Evolutionary conservation across 2,888 invertebrate species (phyloP).

Genomic region (Drosophila anomalipes): DNA sequence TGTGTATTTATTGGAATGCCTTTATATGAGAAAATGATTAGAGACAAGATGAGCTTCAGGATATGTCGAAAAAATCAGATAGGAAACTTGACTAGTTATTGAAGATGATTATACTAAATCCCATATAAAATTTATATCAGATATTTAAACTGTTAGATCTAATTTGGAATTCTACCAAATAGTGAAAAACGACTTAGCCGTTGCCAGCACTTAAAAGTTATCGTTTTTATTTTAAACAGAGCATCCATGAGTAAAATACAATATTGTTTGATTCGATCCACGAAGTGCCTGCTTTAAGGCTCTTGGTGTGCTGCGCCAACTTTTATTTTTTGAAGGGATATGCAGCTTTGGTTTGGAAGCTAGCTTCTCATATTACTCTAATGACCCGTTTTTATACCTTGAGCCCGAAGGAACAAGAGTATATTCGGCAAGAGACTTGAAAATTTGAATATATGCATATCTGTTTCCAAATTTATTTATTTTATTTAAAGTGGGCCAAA

Average conservation of each 20-base stretch:
- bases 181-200: background rate
- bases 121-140: background rate
- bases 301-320: slow-evolving; percentile 52
- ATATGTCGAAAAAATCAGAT: background rate
- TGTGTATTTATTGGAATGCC: background rate
- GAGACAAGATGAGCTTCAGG: background rate
- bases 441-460: background rate
- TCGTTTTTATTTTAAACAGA: background rate
- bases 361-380: slow-evolving; percentile 75
- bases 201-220: background rate
- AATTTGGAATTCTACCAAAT: no score
- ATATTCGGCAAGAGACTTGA: background rate
- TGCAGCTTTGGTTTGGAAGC: slow-evolving; percentile 13
- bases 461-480: background rate
- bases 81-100: background rate
- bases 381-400: slow-evolving; percentile 74
- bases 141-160: background rate
- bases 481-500: background rate
- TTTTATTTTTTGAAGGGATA: slow-evolving; percentile 39
- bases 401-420: background rate
- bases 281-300: slow-evolving; percentile 9
- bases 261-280: background rate
- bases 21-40: background rate
- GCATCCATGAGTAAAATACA: slow-evolving; percentile 1
- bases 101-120: background rate